Evolutionary conservation across 2,113 vertebrate genomes (phyloP).

Genomic region (Brachirus orientalis): DNA sequence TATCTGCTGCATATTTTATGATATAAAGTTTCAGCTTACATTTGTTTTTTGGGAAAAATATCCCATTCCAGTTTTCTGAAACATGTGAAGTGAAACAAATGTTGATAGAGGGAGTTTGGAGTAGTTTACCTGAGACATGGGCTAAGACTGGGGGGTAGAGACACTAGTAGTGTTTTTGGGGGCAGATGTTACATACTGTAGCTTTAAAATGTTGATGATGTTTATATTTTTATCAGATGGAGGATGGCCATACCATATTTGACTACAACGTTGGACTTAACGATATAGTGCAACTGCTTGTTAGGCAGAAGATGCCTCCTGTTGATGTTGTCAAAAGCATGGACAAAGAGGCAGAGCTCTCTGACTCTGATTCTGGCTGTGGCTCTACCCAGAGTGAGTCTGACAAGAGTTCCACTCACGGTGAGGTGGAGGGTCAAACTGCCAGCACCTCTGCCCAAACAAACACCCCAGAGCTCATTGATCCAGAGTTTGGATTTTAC

Average conservation of each 20-base stretch:
- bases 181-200: too few relatives aligned
- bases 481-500: conserved; percentile 87
- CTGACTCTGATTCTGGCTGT: conserved; percentile 94
- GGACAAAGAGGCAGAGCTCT: conserved; percentile 92
- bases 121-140: too few relatives aligned
- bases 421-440: conserved; percentile 82
- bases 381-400: conserved; percentile 93
- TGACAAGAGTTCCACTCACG: conserved; percentile 91
- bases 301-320: conserved; percentile 81
- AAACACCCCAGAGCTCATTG: conserved; percentile 48
- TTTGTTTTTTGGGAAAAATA: too few relatives aligned
- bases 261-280: conserved; percentile 94
- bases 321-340: conserved; percentile 67
- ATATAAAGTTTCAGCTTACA: too few relatives aligned
- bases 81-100: too few relatives aligned
- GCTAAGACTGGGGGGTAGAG: too few relatives aligned
- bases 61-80: too few relatives aligned
- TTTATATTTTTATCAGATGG: conserved; percentile 84
- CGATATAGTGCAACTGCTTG: conserved; percentile 93
- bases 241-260: conserved; percentile 94
- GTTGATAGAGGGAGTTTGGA: too few relatives aligned
- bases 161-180: too few relatives aligned
- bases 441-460: conserved; percentile 79
- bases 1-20: too few relatives aligned
- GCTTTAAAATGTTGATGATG: too few relatives aligned